These are phyloP conservation scores for Oasisia sp. DNA, from an alignment of 2,888 invertebrate genomes.

Conservation along the genomic window DNA sequence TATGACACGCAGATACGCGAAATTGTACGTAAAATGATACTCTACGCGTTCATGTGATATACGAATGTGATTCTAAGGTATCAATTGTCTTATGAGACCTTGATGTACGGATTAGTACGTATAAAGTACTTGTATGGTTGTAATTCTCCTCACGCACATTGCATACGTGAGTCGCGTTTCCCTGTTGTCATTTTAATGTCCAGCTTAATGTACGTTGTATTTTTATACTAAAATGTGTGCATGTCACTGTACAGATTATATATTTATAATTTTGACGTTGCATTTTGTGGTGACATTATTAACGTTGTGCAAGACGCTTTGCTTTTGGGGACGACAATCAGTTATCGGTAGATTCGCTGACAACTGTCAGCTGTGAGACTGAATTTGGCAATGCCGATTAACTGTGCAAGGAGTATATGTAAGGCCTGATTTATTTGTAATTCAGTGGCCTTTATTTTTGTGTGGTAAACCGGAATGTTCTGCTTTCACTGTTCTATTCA, in stretches of 20 bases:
- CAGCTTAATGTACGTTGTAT: not conserved
- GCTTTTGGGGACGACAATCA: not conserved
- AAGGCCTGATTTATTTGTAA: not conserved
- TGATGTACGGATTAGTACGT: not conserved
- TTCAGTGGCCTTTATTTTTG: not conserved
- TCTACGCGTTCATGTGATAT: not conserved
- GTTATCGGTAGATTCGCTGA: not conserved
- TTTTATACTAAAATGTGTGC: not conserved
- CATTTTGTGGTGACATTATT: not conserved
- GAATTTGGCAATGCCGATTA: too few species aligned
- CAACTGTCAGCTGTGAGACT: too few species aligned
- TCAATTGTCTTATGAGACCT: not conserved
- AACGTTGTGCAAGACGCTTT: not conserved
- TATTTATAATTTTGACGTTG: not conserved
- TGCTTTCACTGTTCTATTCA: not conserved
- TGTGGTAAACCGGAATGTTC: not conserved
- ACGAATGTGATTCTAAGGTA: not conserved
- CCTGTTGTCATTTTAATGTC: not conserved
- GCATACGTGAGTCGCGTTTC: not conserved
- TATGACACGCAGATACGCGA: too few species aligned
- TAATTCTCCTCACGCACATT: not conserved
- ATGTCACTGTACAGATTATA: not conserved
- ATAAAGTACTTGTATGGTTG: not conserved
- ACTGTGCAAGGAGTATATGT: not conserved
- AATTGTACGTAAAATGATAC: not conserved